Percentiles rank a stretch among this genome's conserved stretches.
Conservation (phyloP, 2,797 vertebrate species). For the Gallirallus australis region DNA sequence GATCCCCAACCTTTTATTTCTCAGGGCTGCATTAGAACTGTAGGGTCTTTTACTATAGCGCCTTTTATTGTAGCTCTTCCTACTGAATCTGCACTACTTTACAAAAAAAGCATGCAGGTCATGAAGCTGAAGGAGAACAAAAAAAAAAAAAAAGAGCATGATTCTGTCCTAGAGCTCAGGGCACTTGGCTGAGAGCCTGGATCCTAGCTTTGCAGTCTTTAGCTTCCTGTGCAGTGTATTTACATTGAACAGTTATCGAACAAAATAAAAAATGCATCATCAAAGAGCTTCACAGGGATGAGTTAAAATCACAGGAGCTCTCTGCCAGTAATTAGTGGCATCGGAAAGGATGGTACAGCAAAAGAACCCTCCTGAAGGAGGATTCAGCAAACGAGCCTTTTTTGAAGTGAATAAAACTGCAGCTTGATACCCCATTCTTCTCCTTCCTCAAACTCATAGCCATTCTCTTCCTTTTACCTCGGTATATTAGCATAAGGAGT, state of each 20-base stretch:
- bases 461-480: not conserved
- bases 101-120: not conserved
- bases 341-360: not conserved
- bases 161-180: not conserved
- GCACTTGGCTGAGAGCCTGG: not conserved
- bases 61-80: not conserved
- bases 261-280: not conserved
- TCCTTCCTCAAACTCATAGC: not conserved
- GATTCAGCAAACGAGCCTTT: not conserved
- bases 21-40: rapidly evolving
- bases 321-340: not conserved
- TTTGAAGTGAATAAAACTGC: not conserved
- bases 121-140: not conserved
- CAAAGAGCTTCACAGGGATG: not conserved
- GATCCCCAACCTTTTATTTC: not conserved
- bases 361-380: not conserved
- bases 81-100: not conserved
- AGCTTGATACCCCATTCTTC: not conserved
- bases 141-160: not conserved
- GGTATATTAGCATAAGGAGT: not conserved
- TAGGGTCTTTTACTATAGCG: not conserved
- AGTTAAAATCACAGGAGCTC: not conserved
- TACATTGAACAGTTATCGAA: not conserved
- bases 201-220: not conserved
- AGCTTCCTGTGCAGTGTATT: not conserved